Evolutionary conservation across 64 coral and sea anemone species (phyloP).

Genomic region (Anthopleura sola): DNA sequence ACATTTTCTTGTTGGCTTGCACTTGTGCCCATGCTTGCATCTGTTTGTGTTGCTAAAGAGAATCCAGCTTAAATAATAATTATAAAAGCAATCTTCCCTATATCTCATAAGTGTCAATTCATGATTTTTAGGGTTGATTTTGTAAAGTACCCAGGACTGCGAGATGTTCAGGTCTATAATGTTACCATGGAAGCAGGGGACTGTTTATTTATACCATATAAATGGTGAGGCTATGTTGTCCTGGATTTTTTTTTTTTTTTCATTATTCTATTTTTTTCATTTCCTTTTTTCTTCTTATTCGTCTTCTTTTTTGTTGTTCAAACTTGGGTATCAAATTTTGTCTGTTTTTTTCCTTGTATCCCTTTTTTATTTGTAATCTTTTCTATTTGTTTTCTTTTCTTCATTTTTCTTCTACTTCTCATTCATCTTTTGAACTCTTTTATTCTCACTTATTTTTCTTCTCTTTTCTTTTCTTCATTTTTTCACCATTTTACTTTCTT

Average conservation of each 20-base stretch:
- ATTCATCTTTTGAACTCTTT: background rate
- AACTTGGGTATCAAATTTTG: no score
- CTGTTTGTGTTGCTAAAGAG: no score
- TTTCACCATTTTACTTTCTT: background rate
- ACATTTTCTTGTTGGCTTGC: no score
- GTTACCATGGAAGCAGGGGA: conserved; percentile 93
- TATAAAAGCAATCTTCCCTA: no score
- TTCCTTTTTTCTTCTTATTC: background rate
- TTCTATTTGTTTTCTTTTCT: background rate
- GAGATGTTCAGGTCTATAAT: conserved; percentile 82
- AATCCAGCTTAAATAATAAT: no score
- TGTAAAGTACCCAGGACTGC: conserved; percentile 82
- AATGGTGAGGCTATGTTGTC: conserved; percentile 49
- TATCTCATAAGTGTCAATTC: background rate
- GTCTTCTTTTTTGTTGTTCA: background rate
- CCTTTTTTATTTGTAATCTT: background rate
- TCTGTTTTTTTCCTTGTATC: background rate
- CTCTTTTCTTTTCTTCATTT: background rate
- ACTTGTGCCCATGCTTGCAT: no score
- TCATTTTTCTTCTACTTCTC: background rate
- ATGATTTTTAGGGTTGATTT: conserved; percentile 84
- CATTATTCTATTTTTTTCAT: background rate
- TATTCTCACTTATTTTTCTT: background rate
- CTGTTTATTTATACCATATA: conserved; percentile 94
- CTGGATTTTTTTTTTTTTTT: background rate